Percentiles rank a stretch among this genome's conserved stretches.
These are phyloP conservation scores for Isichthys henryi DNA, from an alignment of 2,113 vertebrate species.

Conservation along the genomic window DNA sequence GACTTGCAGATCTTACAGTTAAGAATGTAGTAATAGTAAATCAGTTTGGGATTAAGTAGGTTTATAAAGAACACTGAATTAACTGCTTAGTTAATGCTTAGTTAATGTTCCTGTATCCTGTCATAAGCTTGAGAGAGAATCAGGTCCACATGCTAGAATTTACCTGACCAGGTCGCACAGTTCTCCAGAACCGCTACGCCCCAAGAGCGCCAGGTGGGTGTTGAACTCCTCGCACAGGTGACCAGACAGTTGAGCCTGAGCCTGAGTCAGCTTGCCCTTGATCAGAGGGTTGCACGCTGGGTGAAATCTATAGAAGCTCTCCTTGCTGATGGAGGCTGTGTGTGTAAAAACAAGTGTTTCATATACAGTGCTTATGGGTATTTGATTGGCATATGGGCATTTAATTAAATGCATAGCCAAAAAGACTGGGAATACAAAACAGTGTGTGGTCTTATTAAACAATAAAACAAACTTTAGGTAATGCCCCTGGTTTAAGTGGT, in stretches of 20 bases:
- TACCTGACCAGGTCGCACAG: constrained; percentile 67
- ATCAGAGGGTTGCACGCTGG: constrained; percentile 51
- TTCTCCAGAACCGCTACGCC: constrained; percentile 41
- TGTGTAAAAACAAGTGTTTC: constrained; percentile 10
- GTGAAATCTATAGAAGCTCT: constrained; percentile 62
- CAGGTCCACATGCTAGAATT: neutral
- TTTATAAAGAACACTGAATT: neutral
- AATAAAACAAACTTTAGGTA: neutral
- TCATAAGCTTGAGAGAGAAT: neutral
- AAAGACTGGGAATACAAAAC: neutral
- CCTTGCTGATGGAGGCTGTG: constrained; percentile 64
- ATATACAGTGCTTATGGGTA: neutral
- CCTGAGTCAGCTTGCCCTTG: constrained; percentile 60
- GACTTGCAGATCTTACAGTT: neutral
- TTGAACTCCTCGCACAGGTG: constrained; percentile 59
- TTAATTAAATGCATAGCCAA: neutral
- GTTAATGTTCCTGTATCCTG: neutral
- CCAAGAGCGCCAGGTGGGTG: constrained; percentile 53
- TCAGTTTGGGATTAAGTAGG: neutral
- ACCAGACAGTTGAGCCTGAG: constrained; percentile 37
- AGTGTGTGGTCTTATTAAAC: neutral
- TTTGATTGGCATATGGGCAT: neutral
- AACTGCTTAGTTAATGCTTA: neutral
- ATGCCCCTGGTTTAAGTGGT: neutral
- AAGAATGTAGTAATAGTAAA: neutral